phyloP scores from a whole-genome alignment of 1,140 invertebrate genomes.

The Acyrthosiphon pisum region DNA sequence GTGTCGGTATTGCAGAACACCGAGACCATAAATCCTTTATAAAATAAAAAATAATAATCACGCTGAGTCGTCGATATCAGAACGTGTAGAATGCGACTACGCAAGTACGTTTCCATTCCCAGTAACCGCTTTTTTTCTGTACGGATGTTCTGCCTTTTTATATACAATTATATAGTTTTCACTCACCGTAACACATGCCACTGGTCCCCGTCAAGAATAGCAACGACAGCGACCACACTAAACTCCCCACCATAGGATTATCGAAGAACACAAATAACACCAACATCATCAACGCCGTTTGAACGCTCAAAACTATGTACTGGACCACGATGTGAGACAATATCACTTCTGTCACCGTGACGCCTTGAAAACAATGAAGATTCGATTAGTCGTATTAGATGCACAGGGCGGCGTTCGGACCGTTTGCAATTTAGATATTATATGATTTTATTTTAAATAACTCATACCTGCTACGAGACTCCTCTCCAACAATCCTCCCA shows the following conservation, averaged over 20 bases:
- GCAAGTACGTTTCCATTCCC: not conserved
- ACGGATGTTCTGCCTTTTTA: not conserved
- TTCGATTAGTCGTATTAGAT: not conserved
- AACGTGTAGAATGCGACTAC: too few species aligned
- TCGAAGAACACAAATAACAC: constrained; percentile 64
- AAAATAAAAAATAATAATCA: not conserved
- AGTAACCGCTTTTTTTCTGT: not conserved
- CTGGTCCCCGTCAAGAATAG: constrained; percentile 67
- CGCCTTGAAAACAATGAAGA: constrained; percentile 65
- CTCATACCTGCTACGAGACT: constrained; percentile 80
- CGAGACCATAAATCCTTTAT: constrained; percentile 61
- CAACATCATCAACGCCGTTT: constrained; percentile 75
- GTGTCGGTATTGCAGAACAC: constrained; percentile 61
- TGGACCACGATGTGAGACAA: constrained; percentile 85
- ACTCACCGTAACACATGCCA: constrained; percentile 69
- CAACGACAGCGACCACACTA: constrained; percentile 65
- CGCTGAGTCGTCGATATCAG: not conserved
- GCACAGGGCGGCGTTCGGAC: not conserved
- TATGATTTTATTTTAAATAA: constrained; percentile 20
- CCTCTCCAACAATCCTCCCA: constrained; percentile 86
- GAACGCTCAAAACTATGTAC: constrained; percentile 83
- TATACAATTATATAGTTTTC: not conserved
- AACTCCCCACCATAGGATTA: constrained; percentile 66
- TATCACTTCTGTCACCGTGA: constrained; percentile 82
- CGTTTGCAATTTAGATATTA: not conserved